These are phyloP conservation scores for Echinops telfairi DNA, from an alignment of 2,113 vertebrate species.

Conservation along the genomic window DNA sequence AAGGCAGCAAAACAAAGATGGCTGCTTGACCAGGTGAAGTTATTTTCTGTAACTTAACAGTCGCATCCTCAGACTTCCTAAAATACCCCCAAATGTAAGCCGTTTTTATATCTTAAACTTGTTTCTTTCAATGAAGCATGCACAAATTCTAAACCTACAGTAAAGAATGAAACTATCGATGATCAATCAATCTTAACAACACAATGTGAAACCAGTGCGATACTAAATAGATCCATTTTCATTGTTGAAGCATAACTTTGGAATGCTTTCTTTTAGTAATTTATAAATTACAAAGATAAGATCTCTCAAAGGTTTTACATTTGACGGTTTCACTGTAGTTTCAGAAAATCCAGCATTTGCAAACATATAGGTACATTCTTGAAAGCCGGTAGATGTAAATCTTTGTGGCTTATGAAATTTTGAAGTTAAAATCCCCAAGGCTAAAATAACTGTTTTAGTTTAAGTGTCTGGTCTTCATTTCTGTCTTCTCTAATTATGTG, in stretches of 20 bases:
- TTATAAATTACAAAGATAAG: slow-evolving; percentile 14
- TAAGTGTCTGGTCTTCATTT: background rate
- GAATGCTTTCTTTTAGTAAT: background rate
- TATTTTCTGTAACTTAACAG: background rate
- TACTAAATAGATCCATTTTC: background rate
- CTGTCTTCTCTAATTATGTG: background rate
- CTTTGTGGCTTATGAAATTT: slow-evolving; percentile 14
- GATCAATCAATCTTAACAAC: background rate
- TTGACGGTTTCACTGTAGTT: background rate
- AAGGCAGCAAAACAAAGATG: slow-evolving; percentile 69
- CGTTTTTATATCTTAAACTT: background rate
- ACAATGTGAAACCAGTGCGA: slow-evolving; percentile 9
- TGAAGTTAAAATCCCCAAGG: background rate
- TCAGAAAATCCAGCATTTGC: slow-evolving; percentile 21
- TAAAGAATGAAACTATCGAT: background rate
- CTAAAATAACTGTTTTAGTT: background rate
- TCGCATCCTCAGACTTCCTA: background rate
- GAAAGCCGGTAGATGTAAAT: background rate
- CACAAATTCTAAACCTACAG: background rate
- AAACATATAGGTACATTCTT: background rate
- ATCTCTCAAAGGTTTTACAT: slow-evolving; percentile 10
- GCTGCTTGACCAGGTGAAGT: slow-evolving; percentile 15
- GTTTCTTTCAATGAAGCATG: background rate
- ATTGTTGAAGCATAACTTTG: background rate
- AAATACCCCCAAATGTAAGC: background rate